Evolutionary conservation across 2,113 vertebrate species (phyloP), one percentile per base, ranked within the genome.

Genomic region (Brachypodius melanocephalos): DNA sequence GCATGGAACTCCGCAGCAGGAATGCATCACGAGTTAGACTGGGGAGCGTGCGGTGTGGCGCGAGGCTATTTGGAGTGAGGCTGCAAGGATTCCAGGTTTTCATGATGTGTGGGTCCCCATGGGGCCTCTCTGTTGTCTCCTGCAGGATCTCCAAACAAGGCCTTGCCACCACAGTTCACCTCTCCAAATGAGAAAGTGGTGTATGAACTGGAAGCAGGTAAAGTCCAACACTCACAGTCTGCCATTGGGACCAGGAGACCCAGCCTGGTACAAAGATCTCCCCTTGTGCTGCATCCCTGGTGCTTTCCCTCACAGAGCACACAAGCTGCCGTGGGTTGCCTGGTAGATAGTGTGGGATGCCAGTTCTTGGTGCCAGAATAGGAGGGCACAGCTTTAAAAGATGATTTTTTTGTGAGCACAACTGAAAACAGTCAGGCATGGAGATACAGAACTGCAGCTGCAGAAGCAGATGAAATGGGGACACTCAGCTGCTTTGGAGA

Each of bases 161-260:
- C 97, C 48, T 73, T 73, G 48, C 95, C 97, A 24, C 98, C 98
- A 5, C 88, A 94, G 5, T 97, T 98, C 52, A 29, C 24, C 28
- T 96, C 91, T 82, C 98, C 98, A 32, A 98, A 97, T 57, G 97
- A 98, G 73, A 95, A 76, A 42, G 84, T 98, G 51, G 45, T 92
- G 74, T 98, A 98, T 0, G 97, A 98, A 46, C 92, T 95, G 91
- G 97, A 97, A 96, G 91, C 97, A 88, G 98, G 98, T 98, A 98
- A 98, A 45, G 63, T 34, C 71, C 28, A 63, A 8, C 0, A 4
- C 14, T 73, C 1, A 0, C 51, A 40, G 57, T 3, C 52, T 80
- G 10, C 25, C 28, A 19, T 42, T 17, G 13, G 65, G 31, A 15
- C 0, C 1, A 40, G 66, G 36, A 66, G 8, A 67, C 34, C 21